Percentiles rank a stretch among this genome's conserved stretches.
These are phyloP conservation scores for Altica lythri DNA, from an alignment of 2,888 invertebrate species.

Conservation along the genomic window DNA sequence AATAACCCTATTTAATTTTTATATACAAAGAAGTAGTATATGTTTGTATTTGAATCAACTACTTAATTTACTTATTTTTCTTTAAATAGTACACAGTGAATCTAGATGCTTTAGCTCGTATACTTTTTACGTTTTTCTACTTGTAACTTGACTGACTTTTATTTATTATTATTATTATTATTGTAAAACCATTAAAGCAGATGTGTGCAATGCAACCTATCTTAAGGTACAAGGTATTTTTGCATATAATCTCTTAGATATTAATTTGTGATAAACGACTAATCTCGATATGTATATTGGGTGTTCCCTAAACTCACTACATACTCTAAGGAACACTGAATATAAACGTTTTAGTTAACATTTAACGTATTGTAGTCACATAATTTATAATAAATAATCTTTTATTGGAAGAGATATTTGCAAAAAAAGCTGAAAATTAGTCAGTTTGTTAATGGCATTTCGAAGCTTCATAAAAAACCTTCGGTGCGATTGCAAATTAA, in stretches of 20 bases:
- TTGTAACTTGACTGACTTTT: constrained; percentile 21
- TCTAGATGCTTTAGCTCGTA: constrained; percentile 6
- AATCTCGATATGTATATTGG: constrained; percentile 12
- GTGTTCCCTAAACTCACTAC: constrained; percentile 6
- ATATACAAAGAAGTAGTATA: neutral
- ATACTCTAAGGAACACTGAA: constrained; percentile 7
- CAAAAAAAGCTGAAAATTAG: neutral
- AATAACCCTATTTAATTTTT: neutral
- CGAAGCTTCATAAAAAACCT: too few relatives aligned
- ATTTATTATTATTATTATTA: constrained; percentile 8
- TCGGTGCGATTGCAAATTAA: too few relatives aligned
- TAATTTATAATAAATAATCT: neutral
- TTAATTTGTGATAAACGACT: constrained; percentile 15
- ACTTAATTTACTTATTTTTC: constrained; percentile 7
- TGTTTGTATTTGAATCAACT: neutral
- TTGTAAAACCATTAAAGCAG: neutral
- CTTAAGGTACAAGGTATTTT: constrained; percentile 1
- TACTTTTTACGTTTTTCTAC: constrained; percentile 2
- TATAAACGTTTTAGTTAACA: constrained; percentile 23
- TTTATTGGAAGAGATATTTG: neutral
- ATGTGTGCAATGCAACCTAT: neutral
- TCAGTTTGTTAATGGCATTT: neutral
- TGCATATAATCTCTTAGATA: neutral
- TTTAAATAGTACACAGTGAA: constrained; percentile 8
- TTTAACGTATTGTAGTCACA: constrained; percentile 24